phyloP scores from a whole-genome alignment of 2,797 vertebrate genomes.

The Sternotherus odoratus region DNA sequence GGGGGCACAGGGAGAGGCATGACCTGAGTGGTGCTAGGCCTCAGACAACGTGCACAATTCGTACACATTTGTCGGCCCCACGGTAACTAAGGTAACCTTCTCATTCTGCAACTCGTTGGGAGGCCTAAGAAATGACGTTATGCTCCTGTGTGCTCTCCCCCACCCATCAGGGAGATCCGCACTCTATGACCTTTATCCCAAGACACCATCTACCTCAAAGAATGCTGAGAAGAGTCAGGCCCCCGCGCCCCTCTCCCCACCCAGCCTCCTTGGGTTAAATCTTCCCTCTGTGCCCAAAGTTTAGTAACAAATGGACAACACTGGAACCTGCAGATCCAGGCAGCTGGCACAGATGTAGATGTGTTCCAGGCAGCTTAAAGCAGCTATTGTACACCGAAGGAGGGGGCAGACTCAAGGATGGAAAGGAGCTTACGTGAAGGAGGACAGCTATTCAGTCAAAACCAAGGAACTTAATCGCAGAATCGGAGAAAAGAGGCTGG shows the following conservation, averaged over 20 bases:
- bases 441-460: background rate
- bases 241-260: background rate
- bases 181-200: background rate
- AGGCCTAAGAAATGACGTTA: rapidly evolving
- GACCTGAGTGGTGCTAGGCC: background rate
- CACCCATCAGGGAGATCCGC: background rate
- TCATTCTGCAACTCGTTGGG: rapidly evolving
- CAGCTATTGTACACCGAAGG: rapidly evolving
- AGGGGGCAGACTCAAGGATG: background rate
- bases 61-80: rapidly evolving
- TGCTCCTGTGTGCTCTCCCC: background rate
- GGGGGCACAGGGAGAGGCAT: background rate
- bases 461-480: background rate
- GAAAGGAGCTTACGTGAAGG: background rate
- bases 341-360: background rate
- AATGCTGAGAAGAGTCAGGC: background rate
- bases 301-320: background rate
- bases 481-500: background rate
- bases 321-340: background rate
- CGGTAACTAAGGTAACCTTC: background rate
- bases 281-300: background rate
- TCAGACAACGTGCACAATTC: background rate
- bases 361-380: background rate
- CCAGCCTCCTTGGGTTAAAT: background rate
- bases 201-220: background rate